Base-by-base conservation (phyloP, 2,888 invertebrate genomes). In the Drosophila yooni region DNA sequence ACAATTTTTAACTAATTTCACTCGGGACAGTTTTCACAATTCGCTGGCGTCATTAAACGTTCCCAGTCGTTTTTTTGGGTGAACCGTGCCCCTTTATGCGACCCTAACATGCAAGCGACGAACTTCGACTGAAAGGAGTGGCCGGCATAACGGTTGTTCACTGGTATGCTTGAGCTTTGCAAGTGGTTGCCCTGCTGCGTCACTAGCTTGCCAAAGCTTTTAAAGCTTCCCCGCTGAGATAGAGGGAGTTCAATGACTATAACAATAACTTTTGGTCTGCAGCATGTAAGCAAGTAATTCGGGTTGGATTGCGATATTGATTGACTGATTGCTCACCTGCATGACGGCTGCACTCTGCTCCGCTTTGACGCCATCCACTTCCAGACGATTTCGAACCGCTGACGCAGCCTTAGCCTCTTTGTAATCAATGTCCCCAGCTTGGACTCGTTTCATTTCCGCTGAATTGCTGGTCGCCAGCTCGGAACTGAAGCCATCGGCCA, bases 301-400 rank as follows among this genome's bases (percentile, higher is more conserved):
- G n/a, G 34, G 46, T 36, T 27, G 27, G 51, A n/a, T 13, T 21
- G 21, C 46, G 25, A 46, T 46, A 43, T 36, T 36, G 29, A 50
- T 29, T 31, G 27, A 15, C 1, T 13, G 15, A 31, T 36, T 21
- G 29, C 94, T 94, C 93, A 97, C 97, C 95, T 97, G 96, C 82
- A 96, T 95, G 81, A 96, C 95, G 70, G 97, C 96, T 79, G 96
- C 96, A 91, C 96, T 96, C 93, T 97, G 97, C 93, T 98, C 97
- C 2, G 97, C 96, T 31, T 96, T 96, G 73, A 97, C 95, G 52
- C 97, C 97, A 91, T 97, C 97, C 73, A 97, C 94, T 93, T 97
- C 97, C 75, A 97, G 94, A 80, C 97, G 94, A 77, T 97, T 96
- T 82, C 96, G 95, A 76, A 96, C 95, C 21, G 97, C 97, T 34